These are phyloP conservation scores for Apamea sordens DNA, from an alignment of 2,888 invertebrate species.

Conservation along the genomic window DNA sequence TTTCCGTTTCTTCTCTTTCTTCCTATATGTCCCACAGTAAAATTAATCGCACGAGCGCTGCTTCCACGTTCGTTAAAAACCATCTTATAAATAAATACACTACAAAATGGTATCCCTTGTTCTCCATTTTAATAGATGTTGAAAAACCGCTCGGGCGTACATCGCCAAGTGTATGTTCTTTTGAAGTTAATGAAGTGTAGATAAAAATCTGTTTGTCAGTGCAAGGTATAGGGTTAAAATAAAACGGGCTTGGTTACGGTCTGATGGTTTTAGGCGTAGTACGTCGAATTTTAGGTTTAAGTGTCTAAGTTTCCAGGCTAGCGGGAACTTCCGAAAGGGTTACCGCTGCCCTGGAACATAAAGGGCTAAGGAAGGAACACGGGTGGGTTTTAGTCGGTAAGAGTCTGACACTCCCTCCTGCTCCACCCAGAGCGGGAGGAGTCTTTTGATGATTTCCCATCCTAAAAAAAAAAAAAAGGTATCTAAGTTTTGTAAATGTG, in stretches of 20 bases:
- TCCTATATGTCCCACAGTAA: no score
- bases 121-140: neutral
- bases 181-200: constrained; percentile 1
- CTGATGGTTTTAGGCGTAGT: neutral
- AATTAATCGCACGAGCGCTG: neutral
- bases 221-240: neutral
- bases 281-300: no score
- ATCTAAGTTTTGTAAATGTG: no score
- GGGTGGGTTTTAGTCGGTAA: no score
- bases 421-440: no score
- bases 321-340: no score
- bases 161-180: constrained; percentile 10
- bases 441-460: no score
- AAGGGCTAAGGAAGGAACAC: no score
- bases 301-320: no score
- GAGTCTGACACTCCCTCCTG: no score
- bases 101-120: neutral
- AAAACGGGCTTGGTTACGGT: neutral
- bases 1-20: neutral
- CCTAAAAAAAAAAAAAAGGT: no score
- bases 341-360: no score
- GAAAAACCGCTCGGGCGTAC: neutral
- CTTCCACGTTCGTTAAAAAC: neutral
- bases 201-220: constrained; percentile 16
- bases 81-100: neutral